Base-by-base conservation (phyloP, 2,888 invertebrate species). In the Xestoiulus laeticollis region DNA sequence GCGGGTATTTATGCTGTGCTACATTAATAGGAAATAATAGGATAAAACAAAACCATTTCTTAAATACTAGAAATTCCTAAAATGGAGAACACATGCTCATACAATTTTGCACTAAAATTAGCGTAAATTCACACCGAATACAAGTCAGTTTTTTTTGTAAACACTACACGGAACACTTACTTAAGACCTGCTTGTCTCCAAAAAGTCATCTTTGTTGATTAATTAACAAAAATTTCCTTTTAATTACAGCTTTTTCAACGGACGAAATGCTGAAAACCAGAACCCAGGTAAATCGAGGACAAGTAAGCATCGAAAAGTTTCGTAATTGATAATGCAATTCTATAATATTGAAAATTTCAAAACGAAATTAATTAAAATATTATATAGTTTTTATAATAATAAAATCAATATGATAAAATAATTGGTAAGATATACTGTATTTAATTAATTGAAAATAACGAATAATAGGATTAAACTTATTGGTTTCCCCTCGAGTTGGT, bases 161-260 rank as follows among this genome's bases (percentile, higher is more conserved):
- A 48, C 48, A 2, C 12, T 48, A 48, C 16, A 16, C 48, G 6
- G 14, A 53, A 33, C 87, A 87, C 88, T 85, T 87, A 89, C 89
- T 88, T 89, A 83, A 89, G 68, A 43, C 89, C 89, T 8, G 89
- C 89, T 86, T 88, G 88, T 16, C 88, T 78, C 89, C 89, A 89
- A 82, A 83, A 89, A 87, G 88, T 89, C 88, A 89, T 88, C 53
- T 87, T 88, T 33, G 59, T 85, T 22, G 38, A 38, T 85, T 85
- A 22, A 43, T 85, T 43, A 30, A 4, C 16, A 83, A 19, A 83
- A 30, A 5, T 83, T 16, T 2, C 32, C 16, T 30, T 32, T 26
- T 10, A 30, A 83, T 2, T 5, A 3, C 30, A 83, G 83, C 19
- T 59, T 59, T n/a, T 5, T 8, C 59, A n/a, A n/a, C 59, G n/a